Base-by-base conservation (phyloP, 2,113 vertebrate species). In the Scophthalmus maximus region DNA sequence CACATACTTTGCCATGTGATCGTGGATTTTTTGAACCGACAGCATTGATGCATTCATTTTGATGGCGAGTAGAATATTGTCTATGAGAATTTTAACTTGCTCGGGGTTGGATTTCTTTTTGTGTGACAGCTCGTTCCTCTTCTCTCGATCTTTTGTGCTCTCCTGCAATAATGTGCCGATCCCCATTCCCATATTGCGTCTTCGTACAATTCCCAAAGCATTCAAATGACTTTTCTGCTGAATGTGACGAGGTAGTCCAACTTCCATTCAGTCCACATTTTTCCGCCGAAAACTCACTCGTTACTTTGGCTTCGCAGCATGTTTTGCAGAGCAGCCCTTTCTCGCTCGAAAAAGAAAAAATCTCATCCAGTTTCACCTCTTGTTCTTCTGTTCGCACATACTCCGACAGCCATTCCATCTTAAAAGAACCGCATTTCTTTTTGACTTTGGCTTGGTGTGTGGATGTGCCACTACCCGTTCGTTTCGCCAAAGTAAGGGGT, bases 211-310 rank as follows among this genome's bases (percentile, higher is more conserved):
- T 73, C 55, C 55, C 64, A 58, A 30, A 46, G 53, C 68, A 2
- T 72, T 68, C 40, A 68, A 63, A 68, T 73, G 56, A 32, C 29
- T 73, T 78, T 78, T 78, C 12, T 65, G 44, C 46, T 66, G 68
- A 72, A 52, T 47, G 26, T 78, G 67, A 58, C 27, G 44, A 71
- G 44, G 10, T 65, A 53, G 46, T 72, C 58, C 40, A 69, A 18
- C 26, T 76, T 78, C 50, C 49, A 70, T 36, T 69, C 40, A 42
- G 49, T 78, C 67, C 75, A 78, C 59, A 64, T 2, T 78, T 78
- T 78, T 58, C 58, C 42, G 52, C 61, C 1, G 44, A 64, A 70
- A 71, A 52, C 44, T 65, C 18, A 1, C 75, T 44, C 23, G 34
- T 4, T 59, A 65, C 34, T 58, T 78, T 78, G 23, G 67, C 68